These are phyloP conservation scores for Cnemophilus loriae DNA, from an alignment of 2,113 vertebrate species.

Conservation along the genomic window DNA sequence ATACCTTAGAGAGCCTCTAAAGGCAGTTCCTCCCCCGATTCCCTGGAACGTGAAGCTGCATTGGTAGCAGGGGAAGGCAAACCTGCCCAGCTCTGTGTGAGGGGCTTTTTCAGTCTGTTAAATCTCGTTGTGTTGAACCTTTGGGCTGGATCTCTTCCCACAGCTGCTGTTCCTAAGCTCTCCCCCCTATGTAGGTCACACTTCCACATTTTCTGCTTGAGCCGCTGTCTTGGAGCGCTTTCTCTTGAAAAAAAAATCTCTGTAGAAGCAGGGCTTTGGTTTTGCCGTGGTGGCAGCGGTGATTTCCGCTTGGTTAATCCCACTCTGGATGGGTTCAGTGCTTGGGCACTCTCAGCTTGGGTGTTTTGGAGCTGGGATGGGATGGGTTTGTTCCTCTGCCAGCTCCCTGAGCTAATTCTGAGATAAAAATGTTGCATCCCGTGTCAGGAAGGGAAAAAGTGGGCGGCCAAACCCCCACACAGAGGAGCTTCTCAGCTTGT, in stretches of 20 bases:
- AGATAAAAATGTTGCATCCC: neutral
- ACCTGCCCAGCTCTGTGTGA: neutral
- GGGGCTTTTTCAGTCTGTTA: neutral
- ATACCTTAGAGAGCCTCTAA: neutral
- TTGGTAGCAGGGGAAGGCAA: neutral
- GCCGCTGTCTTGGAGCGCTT: neutral
- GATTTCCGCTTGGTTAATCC: neutral
- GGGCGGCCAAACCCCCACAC: neutral
- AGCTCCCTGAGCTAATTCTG: neutral
- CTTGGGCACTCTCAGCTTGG: neutral
- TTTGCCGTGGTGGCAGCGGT: rapidly evolving
- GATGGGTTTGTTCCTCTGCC: neutral
- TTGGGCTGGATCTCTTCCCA: conserved; percentile 31
- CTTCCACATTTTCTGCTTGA: conserved; percentile 36
- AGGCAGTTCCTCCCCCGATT: neutral
- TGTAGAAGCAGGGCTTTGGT: neutral
- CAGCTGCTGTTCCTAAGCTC: conserved; percentile 22
- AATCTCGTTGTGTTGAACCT: conserved; percentile 31
- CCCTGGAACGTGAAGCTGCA: neutral
- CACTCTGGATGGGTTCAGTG: neutral
- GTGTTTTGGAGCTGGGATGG: neutral
- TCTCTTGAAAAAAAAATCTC: neutral
- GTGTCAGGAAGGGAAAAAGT: neutral
- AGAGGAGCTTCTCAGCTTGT: neutral
- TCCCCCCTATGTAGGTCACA: conserved; percentile 71